A percentile compares a stretch with the other conserved stretches of the same genome.
Evolutionary conservation across 2,113 vertebrate genomes (phyloP).

Genomic region (Takifugu bimaculatus): DNA sequence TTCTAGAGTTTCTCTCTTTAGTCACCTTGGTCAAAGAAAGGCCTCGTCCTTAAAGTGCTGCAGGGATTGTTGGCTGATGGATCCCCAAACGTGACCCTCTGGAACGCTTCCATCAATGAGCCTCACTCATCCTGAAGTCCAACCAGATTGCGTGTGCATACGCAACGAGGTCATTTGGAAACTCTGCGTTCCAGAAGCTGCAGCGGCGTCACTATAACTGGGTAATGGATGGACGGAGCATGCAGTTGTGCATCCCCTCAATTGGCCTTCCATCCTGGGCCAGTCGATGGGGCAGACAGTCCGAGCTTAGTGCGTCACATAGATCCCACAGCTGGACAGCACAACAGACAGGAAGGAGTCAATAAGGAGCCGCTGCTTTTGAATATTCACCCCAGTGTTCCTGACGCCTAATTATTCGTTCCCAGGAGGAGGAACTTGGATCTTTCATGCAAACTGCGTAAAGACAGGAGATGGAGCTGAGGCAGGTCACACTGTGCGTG

Average conservation of each 20-base stretch:
- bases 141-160: constrained; percentile 50
- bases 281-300: constrained; percentile 67
- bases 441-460: constrained; percentile 13
- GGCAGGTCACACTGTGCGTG: neutral
- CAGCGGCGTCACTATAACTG: constrained; percentile 24
- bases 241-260: constrained; percentile 68
- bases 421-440: constrained; percentile 15
- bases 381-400: constrained; percentile 61
- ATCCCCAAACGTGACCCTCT: constrained; percentile 7
- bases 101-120: constrained; percentile 37
- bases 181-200: constrained; percentile 17
- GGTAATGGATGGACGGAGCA: constrained; percentile 72
- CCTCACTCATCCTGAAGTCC: constrained; percentile 37
- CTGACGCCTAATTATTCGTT: constrained; percentile 47
- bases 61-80: constrained; percentile 4
- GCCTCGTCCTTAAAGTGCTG: constrained; percentile 6
- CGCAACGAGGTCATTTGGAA: constrained; percentile 15
- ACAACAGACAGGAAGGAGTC: constrained; percentile 56
- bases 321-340: constrained; percentile 51
- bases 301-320: constrained; percentile 63
- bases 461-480: neutral
- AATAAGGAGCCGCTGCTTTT: constrained; percentile 58
- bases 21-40: constrained; percentile 21
- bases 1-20: neutral
- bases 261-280: constrained; percentile 59